These are phyloP conservation scores for Pterois miles DNA, from an alignment of 2,797 vertebrate genomes.

Conservation along the genomic window DNA sequence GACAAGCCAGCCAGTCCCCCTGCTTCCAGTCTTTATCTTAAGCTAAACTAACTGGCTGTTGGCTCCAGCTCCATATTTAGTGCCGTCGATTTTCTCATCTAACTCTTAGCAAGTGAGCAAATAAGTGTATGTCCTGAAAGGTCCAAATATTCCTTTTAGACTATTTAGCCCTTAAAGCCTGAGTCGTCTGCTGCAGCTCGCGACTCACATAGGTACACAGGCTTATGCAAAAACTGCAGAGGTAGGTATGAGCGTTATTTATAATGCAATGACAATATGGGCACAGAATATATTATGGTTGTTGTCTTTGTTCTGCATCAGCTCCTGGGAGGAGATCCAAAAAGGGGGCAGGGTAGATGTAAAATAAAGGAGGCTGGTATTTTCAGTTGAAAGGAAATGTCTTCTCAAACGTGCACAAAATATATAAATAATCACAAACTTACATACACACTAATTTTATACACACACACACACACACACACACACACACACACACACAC, in stretches of 20 bases:
- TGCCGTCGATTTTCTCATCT: neutral
- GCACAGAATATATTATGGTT: constrained; percentile 48
- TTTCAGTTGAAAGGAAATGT: constrained; percentile 48
- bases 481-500: constrained; percentile 11
- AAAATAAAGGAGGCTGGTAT: constrained; percentile 34
- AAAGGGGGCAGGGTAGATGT: constrained; percentile 44
- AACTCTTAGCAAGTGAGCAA: neutral
- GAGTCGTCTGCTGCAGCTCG: neutral
- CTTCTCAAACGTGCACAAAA: constrained; percentile 37
- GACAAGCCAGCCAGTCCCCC: neutral
- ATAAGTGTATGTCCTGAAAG: neutral
- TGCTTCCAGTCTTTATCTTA: neutral
- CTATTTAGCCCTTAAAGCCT: neutral
- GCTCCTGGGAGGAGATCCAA: constrained; percentile 47
- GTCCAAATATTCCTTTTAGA: neutral
- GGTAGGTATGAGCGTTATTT: constrained; percentile 42
- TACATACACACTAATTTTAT: constrained; percentile 31
- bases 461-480: constrained; percentile 22
- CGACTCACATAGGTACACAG: constrained; percentile 12
- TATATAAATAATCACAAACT: constrained; percentile 47
- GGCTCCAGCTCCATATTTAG: neutral
- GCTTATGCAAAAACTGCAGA: constrained; percentile 10
- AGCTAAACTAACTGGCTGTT: neutral
- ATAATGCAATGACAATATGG: constrained; percentile 58
- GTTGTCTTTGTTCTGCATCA: constrained; percentile 61